These are phyloP conservation scores for Melanotaenia trifasciata DNA, from an alignment of 2,797 vertebrate species.

Conservation along the genomic window DNA sequence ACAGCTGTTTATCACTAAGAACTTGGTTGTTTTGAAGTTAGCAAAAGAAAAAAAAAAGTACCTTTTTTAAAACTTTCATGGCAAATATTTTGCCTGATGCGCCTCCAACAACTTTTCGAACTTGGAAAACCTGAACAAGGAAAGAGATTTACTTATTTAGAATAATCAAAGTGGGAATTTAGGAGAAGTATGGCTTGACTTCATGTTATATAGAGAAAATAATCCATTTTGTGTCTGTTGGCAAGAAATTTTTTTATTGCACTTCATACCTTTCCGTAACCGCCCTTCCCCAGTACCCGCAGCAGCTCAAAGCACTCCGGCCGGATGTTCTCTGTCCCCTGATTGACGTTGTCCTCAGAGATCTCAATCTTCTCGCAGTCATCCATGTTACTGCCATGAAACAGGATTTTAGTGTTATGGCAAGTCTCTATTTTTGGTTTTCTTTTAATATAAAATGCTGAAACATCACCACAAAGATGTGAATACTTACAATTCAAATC, in stretches of 20 bases:
- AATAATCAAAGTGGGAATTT: background rate
- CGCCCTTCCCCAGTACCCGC: constrained; percentile 96
- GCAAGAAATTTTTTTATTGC: background rate
- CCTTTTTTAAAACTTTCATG: constrained; percentile 99
- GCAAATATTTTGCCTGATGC: constrained; percentile 97
- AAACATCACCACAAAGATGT: background rate
- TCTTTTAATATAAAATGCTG: background rate
- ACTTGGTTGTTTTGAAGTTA: background rate
- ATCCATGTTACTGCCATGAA: constrained; percentile 90
- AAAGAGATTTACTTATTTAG: background rate
- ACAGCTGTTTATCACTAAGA: background rate
- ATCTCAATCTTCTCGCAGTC: constrained; percentile 99
- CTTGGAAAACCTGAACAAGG: constrained; percentile 92
- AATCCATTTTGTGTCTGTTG: background rate
- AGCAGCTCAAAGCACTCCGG: constrained; percentile 97
- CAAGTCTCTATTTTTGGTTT: background rate
- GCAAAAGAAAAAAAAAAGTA: constrained; percentile 62
- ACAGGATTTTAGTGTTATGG: constrained; percentile 9
- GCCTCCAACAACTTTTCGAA: constrained; percentile 94
- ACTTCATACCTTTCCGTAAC: constrained; percentile 93
- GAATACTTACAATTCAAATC: constrained; percentile 96
- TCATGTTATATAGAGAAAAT: background rate
- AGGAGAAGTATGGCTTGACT: background rate
- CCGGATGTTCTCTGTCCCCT: constrained; percentile 95
- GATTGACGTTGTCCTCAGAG: constrained; percentile 97